Conservation (phyloP, 2,888 invertebrate species). For the Torymus aiolomorphi region DNA sequence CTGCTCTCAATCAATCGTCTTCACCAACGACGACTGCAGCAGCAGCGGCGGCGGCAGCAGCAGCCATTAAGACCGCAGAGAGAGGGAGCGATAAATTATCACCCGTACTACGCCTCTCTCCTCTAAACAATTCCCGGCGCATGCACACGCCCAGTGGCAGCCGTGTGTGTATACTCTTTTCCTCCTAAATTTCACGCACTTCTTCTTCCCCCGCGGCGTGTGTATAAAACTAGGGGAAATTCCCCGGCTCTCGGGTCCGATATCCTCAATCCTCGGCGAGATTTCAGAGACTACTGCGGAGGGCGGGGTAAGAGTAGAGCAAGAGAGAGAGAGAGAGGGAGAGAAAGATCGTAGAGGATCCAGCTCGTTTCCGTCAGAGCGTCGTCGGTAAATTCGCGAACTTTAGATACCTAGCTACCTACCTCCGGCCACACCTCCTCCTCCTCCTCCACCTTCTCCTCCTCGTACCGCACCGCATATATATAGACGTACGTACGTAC, state of each 20-base stretch:
- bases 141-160: too few species aligned
- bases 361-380: slow-evolving; percentile 53
- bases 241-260: slow-evolving; percentile 54
- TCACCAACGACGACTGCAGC: too few species aligned
- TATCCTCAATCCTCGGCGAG: slow-evolving; percentile 56
- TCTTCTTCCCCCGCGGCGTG: neutral
- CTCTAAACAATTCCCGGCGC: too few species aligned
- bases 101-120: too few species aligned
- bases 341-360: slow-evolving; percentile 45
- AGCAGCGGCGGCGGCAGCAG: too few species aligned
- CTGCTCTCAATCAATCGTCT: too few species aligned
- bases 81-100: too few species aligned
- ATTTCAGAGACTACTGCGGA: slow-evolving; percentile 34
- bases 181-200: slow-evolving; percentile 3
- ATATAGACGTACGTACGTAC: neutral
- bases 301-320: neutral
- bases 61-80: too few species aligned
- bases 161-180: too few species aligned
- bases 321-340: slow-evolving; percentile 22
- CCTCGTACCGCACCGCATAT: neutral
- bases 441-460: neutral
- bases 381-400: slow-evolving; percentile 64
- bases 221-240: slow-evolving; percentile 32
- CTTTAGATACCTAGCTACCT: slow-evolving; percentile 63
- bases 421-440: slow-evolving; percentile 52